These are phyloP conservation scores for Noctilio leporinus DNA, from an alignment of 2,113 vertebrate genomes.

Conservation along the genomic window DNA sequence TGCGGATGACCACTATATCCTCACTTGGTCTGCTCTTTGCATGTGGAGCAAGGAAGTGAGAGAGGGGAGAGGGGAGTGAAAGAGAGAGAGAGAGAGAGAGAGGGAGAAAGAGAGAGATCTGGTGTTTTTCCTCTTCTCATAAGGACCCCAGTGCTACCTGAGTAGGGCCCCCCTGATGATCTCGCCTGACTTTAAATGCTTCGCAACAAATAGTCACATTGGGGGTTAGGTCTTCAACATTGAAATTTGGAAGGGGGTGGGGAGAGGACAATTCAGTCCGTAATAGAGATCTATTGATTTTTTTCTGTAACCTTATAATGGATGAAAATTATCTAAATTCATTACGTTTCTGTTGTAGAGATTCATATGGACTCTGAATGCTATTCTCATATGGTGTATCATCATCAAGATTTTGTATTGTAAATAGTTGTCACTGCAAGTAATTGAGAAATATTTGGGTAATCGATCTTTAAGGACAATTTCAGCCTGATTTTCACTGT, in stretches of 20 bases:
- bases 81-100: too few relatives aligned
- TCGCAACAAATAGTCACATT: background rate
- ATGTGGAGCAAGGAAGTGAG: background rate
- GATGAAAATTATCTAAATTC: background rate
- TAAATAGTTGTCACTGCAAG: background rate
- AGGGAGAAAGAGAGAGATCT: background rate
- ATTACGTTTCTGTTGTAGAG: background rate
- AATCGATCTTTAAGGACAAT: background rate
- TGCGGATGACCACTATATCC: background rate
- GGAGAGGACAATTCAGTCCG: background rate
- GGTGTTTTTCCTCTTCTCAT: background rate
- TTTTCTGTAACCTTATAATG: background rate
- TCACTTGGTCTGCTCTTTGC: background rate
- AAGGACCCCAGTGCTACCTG: background rate
- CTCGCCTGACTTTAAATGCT: background rate
- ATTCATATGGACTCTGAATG: background rate
- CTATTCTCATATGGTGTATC: background rate
- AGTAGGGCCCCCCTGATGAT: background rate
- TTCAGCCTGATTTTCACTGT: background rate
- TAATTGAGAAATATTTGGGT: constrained; percentile 7
- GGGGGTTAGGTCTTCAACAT: background rate
- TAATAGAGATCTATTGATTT: background rate
- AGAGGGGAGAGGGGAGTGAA: too few relatives aligned
- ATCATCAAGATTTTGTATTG: background rate
- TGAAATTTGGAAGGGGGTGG: background rate